A percentile compares a stretch with the other conserved stretches of the same genome.
Conservation (phyloP, 2,797 vertebrate genomes). For the Liasis olivaceus region DNA sequence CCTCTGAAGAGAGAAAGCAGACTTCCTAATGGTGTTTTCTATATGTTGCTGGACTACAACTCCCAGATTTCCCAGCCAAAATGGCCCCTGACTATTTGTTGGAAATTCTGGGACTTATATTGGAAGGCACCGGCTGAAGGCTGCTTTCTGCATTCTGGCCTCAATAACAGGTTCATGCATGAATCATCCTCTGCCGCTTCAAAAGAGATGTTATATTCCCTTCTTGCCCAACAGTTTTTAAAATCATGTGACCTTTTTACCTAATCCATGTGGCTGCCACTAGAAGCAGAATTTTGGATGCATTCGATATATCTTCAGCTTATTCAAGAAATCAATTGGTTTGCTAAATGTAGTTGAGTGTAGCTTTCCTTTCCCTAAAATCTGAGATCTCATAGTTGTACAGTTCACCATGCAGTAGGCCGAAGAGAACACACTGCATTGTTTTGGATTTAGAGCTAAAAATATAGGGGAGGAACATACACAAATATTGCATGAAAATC, state of each 20-base stretch:
- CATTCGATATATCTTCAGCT: not conserved
- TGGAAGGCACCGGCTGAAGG: not conserved
- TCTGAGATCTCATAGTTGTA: not conserved
- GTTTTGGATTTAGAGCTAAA: not conserved
- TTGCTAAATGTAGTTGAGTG: not conserved
- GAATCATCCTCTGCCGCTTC: not conserved
- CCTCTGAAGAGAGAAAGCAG: not conserved
- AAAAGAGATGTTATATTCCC: not conserved
- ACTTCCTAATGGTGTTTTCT: not conserved
- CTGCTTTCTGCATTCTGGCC: not conserved
- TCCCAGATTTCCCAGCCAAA: not conserved
- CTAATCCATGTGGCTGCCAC: not conserved
- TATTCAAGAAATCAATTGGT: not conserved
- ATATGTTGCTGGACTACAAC: not conserved
- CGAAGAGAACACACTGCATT: not conserved
- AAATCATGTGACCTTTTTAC: not conserved
- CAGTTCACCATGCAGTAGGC: not conserved
- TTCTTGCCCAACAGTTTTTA: not conserved
- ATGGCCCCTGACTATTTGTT: not conserved
- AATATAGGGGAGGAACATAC: not conserved
- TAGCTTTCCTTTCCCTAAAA: not conserved
- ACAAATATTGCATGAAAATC: too few relatives aligned
- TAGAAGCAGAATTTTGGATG: not conserved
- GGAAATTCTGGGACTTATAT: not conserved
- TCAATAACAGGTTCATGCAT: not conserved